A percentile compares a stretch with the other conserved stretches of the same genome.
Evolutionary conservation across 2,888 invertebrate genomes (phyloP).

Genomic region (Euplagia quadripunctaria): DNA sequence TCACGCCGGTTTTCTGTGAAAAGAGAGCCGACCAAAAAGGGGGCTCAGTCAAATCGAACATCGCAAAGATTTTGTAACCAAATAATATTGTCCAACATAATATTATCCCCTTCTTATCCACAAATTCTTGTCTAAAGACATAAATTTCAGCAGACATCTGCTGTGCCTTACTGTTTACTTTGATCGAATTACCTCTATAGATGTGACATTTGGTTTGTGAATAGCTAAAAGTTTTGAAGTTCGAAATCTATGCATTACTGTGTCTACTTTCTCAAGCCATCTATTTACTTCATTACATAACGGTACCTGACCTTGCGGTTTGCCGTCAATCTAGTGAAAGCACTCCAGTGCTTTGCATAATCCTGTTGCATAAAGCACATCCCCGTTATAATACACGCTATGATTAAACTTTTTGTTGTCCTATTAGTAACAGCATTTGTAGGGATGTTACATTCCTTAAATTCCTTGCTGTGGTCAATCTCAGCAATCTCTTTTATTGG

Average conservation of each 20-base stretch:
- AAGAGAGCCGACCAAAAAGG: background rate
- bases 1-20: too few relatives aligned
- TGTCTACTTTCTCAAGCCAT: conserved; percentile 21
- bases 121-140: background rate
- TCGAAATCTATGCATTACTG: background rate
- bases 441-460: conserved; percentile 12
- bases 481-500: background rate
- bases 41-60: background rate
- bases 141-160: background rate
- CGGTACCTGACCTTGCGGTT: conserved; percentile 55
- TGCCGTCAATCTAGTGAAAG: conserved; percentile 46
- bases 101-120: background rate
- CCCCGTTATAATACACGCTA: conserved; percentile 50
- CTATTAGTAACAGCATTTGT: conserved; percentile 52
- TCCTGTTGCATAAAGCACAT: conserved; percentile 48
- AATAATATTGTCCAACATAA: background rate
- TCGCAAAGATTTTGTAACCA: background rate
- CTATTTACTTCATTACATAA: conserved; percentile 41
- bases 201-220: too few relatives aligned
- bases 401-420: conserved; percentile 42
- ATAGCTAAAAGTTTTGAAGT: background rate
- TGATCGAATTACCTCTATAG: too few relatives aligned
- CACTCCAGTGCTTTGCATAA: conserved; percentile 57
- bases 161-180: background rate
- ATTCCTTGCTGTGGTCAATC: background rate